These are phyloP conservation scores for Avahi laniger DNA, from an alignment of 2,797 vertebrate species.

Conservation along the genomic window DNA sequence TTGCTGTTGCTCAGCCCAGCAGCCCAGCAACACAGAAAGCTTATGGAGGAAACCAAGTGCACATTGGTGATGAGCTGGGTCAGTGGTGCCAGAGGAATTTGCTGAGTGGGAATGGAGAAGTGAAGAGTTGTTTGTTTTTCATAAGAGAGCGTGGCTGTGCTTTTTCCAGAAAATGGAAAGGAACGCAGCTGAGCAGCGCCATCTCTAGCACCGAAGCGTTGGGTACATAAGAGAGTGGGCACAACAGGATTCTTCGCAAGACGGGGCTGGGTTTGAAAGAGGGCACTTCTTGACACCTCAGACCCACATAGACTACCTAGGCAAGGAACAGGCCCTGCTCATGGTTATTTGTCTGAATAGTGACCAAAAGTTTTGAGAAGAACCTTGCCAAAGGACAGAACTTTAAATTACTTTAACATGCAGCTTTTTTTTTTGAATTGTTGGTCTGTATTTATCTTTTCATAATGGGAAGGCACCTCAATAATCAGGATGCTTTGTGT, in stretches of 20 bases:
- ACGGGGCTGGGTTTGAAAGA: neutral
- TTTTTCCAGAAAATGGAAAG: conserved; percentile 41
- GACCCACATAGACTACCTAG: neutral
- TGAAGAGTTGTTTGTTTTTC: conserved; percentile 57
- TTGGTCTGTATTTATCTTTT: conserved; percentile 64
- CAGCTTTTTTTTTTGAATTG: conserved; percentile 32
- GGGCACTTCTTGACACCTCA: neutral
- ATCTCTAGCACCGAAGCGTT: neutral
- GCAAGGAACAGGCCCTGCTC: neutral
- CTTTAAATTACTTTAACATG: conserved; percentile 61
- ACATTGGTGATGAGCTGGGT: conserved; percentile 28
- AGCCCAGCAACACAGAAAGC: neutral
- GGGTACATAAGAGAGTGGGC: neutral
- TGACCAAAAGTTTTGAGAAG: conserved; percentile 47
- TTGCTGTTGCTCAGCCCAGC: neutral
- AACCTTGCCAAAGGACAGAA: conserved; percentile 41
- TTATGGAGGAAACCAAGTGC: conserved; percentile 22
- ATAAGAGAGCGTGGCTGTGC: neutral
- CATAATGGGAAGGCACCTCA: conserved; percentile 47
- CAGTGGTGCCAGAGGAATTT: conserved; percentile 56
- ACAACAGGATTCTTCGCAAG: conserved; percentile 4
- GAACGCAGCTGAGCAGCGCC: neutral
- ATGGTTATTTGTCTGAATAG: conserved; percentile 25
- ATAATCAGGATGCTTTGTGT: conserved; percentile 59
- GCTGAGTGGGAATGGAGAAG: conserved; percentile 42